Percentiles rank a stretch among this genome's conserved stretches.
Evolutionary conservation across 2,888 invertebrate genomes (phyloP).

Genomic region (Acanthosepion lycidas): DNA sequence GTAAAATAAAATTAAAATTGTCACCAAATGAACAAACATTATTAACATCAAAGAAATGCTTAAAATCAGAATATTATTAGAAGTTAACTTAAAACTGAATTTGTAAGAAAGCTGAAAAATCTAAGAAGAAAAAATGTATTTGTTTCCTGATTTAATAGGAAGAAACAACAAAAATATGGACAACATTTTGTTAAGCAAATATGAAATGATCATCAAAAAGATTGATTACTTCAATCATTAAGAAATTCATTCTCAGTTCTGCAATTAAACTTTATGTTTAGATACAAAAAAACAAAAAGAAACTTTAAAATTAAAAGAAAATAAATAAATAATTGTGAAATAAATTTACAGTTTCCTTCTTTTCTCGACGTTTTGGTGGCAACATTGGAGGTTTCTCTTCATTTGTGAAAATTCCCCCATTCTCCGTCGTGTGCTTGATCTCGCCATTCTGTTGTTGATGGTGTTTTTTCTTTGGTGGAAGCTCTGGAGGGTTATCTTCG

Average conservation of each 20-base stretch:
- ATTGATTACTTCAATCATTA: neutral
- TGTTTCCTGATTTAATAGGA: no score
- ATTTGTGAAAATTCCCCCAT: conserved; percentile 47
- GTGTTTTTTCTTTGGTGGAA: conserved; percentile 65
- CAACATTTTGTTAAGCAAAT: no score
- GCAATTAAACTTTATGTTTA: conserved; percentile 53
- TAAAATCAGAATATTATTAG: neutral
- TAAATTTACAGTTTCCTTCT: conserved; percentile 54
- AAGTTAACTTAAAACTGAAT: no score
- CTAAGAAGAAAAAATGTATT: no score
- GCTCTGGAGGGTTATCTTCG: conserved; percentile 74
- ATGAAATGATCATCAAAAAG: neutral
- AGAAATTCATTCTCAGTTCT: neutral
- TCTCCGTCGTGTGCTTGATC: conserved; percentile 50
- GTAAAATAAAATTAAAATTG: neutral
- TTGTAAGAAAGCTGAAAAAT: no score
- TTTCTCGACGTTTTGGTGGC: conserved; percentile 62
- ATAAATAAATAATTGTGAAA: neutral
- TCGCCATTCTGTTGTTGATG: conserved; percentile 60
- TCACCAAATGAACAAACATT: neutral
- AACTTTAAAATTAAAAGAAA: conserved; percentile 43
- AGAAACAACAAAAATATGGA: no score
- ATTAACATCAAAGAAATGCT: neutral
- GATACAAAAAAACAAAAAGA: conserved; percentile 43
- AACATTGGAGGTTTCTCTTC: conserved; percentile 60